Percentiles rank a stretch among this genome's conserved stretches.
Evolutionary conservation across 1,140 invertebrate genomes (phyloP).

Genomic region (Eulimnadia texana): DNA sequence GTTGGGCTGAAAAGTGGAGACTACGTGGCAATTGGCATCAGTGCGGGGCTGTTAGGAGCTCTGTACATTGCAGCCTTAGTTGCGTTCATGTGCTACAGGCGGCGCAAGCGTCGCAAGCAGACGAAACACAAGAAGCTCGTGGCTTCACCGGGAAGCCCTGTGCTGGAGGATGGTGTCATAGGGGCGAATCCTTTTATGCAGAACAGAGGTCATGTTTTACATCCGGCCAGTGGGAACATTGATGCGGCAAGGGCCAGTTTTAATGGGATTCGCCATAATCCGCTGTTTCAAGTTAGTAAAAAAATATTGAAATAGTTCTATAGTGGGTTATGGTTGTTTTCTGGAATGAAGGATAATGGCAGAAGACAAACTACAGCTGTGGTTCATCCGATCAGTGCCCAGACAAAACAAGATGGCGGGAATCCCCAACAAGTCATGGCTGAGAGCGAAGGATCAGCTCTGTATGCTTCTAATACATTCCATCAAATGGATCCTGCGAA

Average conservation of each 20-base stretch:
- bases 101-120: conserved; percentile 13
- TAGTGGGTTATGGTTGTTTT: too few species aligned
- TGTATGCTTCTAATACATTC: not conserved
- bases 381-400: conserved; percentile 2
- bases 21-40: conserved; percentile 64
- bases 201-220: not conserved
- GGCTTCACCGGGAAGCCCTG: conserved; percentile 3
- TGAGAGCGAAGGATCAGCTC: not conserved
- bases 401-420: not conserved
- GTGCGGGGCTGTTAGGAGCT: conserved; percentile 57
- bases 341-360: not conserved
- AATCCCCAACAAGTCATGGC: not conserved
- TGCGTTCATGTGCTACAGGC: conserved; percentile 41
- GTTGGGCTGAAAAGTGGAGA: conserved; percentile 36
- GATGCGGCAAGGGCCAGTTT: not conserved
- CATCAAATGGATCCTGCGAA: not conserved
- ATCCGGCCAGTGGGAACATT: not conserved
- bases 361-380: conserved; percentile 11
- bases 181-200: conserved; percentile 13
- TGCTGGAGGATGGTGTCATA: conserved; percentile 7
- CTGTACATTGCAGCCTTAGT: conserved; percentile 70
- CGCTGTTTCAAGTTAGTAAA: not conserved
- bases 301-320: too few species aligned
- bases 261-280: not conserved
- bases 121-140: conserved; percentile 8